phyloP scores from a whole-genome alignment of 2,888 invertebrate species.

The Monopis laevigella region DNA sequence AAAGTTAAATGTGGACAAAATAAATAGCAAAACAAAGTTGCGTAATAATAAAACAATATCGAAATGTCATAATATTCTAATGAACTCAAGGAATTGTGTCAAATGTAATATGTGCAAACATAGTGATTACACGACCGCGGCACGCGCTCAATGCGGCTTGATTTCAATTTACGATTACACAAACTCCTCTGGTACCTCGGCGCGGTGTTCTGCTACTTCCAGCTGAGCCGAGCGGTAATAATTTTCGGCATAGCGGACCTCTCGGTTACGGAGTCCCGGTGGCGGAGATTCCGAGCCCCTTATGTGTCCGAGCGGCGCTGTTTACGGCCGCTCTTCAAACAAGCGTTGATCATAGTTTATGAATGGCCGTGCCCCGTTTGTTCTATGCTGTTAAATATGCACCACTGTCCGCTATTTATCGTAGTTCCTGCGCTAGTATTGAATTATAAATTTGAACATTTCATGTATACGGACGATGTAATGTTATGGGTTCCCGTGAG shows the following conservation, averaged over 20 bases:
- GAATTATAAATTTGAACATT: not conserved
- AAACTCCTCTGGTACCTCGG: not conserved
- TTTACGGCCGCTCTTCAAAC: constrained; percentile 8
- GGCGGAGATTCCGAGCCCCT: not conserved
- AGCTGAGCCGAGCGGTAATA: constrained; percentile 24
- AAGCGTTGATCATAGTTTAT: constrained; percentile 23
- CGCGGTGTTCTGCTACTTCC: too few species aligned
- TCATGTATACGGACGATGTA: too few species aligned
- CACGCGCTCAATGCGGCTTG: constrained; percentile 2
- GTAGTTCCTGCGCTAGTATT: not conserved
- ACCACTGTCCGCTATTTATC: constrained; percentile 1
- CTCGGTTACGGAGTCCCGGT: constrained; percentile 24
- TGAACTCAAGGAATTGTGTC: too few species aligned
- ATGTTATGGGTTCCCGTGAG: not conserved
- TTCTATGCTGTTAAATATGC: constrained; percentile 22
- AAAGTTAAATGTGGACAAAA: too few species aligned
- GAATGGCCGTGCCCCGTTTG: constrained; percentile 22
- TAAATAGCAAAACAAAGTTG: too few species aligned
- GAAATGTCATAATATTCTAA: too few species aligned
- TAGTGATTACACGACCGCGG: not conserved
- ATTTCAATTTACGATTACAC: constrained; percentile 5
- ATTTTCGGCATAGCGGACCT: constrained; percentile 28
- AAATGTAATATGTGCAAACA: too few species aligned
- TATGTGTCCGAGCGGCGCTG: constrained; percentile 14
- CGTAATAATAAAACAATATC: too few species aligned